These are phyloP conservation scores for Eurystomus glaucurus DNA, from an alignment of 2,797 vertebrate genomes.

Conservation along the genomic window DNA sequence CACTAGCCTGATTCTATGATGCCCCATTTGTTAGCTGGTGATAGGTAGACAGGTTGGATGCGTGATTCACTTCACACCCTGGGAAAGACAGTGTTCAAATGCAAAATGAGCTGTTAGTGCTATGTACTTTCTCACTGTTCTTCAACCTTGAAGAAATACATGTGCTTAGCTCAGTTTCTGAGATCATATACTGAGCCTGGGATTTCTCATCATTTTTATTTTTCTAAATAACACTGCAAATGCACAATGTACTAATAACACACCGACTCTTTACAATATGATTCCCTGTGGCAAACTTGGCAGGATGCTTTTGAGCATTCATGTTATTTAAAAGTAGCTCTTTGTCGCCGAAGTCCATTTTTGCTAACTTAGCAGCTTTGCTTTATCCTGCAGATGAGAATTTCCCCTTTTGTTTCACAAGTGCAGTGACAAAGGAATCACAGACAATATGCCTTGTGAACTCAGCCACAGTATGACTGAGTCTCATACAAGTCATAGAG, in stretches of 20 bases:
- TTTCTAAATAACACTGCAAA: constrained; percentile 8
- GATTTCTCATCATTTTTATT: constrained; percentile 7
- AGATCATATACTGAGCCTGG: not conserved
- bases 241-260: not conserved
- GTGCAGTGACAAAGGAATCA: not conserved
- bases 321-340: not conserved
- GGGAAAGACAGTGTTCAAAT: not conserved
- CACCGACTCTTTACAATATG: not conserved
- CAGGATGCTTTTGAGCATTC: not conserved
- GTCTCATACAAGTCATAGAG: not conserved
- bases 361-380: not conserved
- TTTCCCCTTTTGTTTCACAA: not conserved
- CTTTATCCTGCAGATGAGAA: not conserved
- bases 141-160: not conserved
- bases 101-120: not conserved
- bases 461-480: not conserved
- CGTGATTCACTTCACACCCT: not conserved
- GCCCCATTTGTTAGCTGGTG: not conserved
- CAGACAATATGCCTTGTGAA: not conserved
- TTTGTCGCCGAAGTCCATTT: not conserved
- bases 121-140: not conserved
- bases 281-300: not conserved
- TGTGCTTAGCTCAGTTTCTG: not conserved
- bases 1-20: not conserved
- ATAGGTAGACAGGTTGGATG: not conserved